phyloP scores from a whole-genome alignment of 2,888 invertebrate genomes.

The Blastobasis lacticolella region DNA sequence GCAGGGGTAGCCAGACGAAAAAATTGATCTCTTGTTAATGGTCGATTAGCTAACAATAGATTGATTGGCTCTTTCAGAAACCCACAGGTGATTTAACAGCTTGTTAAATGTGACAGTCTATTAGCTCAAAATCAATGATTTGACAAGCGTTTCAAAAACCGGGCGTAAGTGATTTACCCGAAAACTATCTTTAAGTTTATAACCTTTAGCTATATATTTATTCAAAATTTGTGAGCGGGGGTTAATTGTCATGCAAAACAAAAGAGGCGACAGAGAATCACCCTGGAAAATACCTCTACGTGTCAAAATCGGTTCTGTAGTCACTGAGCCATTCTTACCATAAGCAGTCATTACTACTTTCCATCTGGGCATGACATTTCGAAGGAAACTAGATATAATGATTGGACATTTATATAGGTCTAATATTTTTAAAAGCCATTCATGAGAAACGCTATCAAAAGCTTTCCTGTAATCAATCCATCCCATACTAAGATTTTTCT shows the following conservation, averaged over 20 bases:
- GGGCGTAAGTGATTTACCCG: too few species aligned
- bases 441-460: constrained; percentile 5
- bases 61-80: too few species aligned
- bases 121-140: too few species aligned
- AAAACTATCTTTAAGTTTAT: constrained; percentile 9
- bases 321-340: too few species aligned
- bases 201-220: constrained; percentile 12
- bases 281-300: constrained; percentile 6
- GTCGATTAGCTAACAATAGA: too few species aligned
- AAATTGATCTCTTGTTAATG: too few species aligned
- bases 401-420: neutral
- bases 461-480: constrained; percentile 10
- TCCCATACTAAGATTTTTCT: constrained; percentile 11
- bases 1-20: too few species aligned
- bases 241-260: constrained; percentile 13
- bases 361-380: neutral
- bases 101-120: too few species aligned
- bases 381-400: neutral
- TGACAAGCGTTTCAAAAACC: too few species aligned
- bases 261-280: too few species aligned
- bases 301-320: constrained; percentile 7
- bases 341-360: too few species aligned
- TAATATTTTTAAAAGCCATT: neutral
- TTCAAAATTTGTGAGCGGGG: constrained; percentile 12
- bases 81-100: too few species aligned